These are phyloP conservation scores for Ferdinandea cuprea DNA, from an alignment of 2,888 invertebrate species.

Conservation along the genomic window DNA sequence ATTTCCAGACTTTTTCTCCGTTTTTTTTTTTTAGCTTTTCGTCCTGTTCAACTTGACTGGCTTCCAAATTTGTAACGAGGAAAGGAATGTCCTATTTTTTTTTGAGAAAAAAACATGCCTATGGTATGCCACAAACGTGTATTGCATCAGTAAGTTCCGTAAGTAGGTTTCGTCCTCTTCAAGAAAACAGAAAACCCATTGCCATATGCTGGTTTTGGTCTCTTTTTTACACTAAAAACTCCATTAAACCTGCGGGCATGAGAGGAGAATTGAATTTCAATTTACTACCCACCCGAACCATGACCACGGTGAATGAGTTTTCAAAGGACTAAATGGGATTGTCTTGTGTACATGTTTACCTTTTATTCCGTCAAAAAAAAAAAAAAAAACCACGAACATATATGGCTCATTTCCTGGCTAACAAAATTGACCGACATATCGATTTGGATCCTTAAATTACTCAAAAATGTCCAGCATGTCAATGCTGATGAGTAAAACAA, in stretches of 20 bases:
- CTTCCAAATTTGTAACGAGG: slow-evolving; percentile 41
- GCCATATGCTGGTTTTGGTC: background rate
- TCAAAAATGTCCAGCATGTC: slow-evolving; percentile 53
- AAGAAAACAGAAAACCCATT: background rate
- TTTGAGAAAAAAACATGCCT: slow-evolving; percentile 9
- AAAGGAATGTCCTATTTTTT: slow-evolving; percentile 39
- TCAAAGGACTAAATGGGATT: slow-evolving; percentile 5
- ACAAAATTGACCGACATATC: slow-evolving; percentile 62
- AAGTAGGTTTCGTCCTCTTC: slow-evolving; percentile 34
- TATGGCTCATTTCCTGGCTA: slow-evolving; percentile 35
- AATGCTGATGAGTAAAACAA: slow-evolving; percentile 17
- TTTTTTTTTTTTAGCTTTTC: no score
- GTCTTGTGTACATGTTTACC: slow-evolving; percentile 26
- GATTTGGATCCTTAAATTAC: slow-evolving; percentile 49
- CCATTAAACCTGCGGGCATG: slow-evolving; percentile 27
- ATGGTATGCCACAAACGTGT: slow-evolving; percentile 55
- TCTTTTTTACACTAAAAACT: background rate
- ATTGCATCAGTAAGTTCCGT: slow-evolving; percentile 43
- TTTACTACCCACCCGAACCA: slow-evolving; percentile 24
- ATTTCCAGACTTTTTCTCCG: slow-evolving; percentile 56
- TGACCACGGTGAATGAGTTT: slow-evolving; percentile 40
- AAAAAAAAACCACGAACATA: no score
- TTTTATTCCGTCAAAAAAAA: background rate
- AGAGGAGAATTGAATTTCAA: slow-evolving; percentile 39
- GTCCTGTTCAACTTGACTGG: slow-evolving; percentile 51